These are phyloP conservation scores for Busseola fusca DNA, from an alignment of 2,888 invertebrate species.

Conservation along the genomic window DNA sequence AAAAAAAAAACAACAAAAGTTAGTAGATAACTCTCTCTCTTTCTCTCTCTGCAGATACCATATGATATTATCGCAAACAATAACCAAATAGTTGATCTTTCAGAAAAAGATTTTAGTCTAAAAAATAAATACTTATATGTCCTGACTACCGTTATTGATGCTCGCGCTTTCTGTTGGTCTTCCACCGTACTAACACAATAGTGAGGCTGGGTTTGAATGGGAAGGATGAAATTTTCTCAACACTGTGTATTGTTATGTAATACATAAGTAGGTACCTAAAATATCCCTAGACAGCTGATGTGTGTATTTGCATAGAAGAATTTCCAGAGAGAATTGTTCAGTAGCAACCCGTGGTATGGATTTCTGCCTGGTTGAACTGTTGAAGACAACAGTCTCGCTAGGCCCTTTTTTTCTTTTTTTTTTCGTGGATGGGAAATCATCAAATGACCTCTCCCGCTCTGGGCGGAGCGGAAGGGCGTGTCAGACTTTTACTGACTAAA, in stretches of 20 bases:
- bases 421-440: too few relatives aligned
- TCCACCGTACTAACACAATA: not conserved
- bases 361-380: not conserved
- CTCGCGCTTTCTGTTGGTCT: constrained; percentile 1
- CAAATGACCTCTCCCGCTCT: too few relatives aligned
- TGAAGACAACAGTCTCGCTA: not conserved
- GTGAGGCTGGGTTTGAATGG: not conserved
- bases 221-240: not conserved
- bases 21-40: not conserved
- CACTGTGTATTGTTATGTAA: too few relatives aligned
- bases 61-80: not conserved
- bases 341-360: too few relatives aligned
- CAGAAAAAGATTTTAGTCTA: not conserved
- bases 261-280: too few relatives aligned
- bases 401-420: too few relatives aligned
- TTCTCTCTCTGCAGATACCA: not conserved
- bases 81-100: not conserved
- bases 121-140: not conserved
- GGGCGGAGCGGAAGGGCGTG: too few relatives aligned
- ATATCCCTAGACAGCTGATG: too few relatives aligned
- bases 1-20: too few relatives aligned
- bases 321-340: too few relatives aligned
- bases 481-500: too few relatives aligned
- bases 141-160: not conserved
- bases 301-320: not conserved